These are phyloP conservation scores for Patiria miniata DNA, from an alignment of 35 echinoderm and acorn worm genomes.

Conservation along the genomic window DNA sequence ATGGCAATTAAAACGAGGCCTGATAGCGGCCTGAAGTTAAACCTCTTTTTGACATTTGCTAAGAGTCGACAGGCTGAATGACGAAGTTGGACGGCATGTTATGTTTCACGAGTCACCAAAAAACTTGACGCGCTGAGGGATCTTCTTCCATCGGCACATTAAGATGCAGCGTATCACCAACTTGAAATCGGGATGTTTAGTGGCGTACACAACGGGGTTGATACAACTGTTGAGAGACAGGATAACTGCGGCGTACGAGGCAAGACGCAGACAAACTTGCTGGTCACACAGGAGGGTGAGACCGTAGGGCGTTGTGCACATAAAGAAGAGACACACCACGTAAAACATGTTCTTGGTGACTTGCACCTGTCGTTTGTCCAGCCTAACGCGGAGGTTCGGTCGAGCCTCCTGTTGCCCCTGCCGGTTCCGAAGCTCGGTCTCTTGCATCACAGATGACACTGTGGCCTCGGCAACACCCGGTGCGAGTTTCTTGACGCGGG, in stretches of 20 bases:
- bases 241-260: conserved; percentile 65
- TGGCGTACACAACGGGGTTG: conserved; percentile 77
- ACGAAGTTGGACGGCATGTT: too few species aligned
- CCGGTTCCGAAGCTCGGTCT: not conserved
- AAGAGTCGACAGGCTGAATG: too few species aligned
- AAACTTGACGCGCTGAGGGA: conserved; percentile 19
- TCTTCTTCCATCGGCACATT: not conserved
- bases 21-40: too few species aligned
- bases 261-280: conserved; percentile 17
- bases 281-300: conserved; percentile 27
- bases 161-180: conserved; percentile 62
- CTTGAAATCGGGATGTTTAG: conserved; percentile 80
- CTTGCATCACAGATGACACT: not conserved
- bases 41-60: too few species aligned
- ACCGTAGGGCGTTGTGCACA: conserved; percentile 71
- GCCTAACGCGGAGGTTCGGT: not conserved
- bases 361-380: conserved; percentile 48
- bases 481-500: conserved; percentile 5
- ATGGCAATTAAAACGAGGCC: too few species aligned
- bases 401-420: not conserved
- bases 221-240: conserved; percentile 65
- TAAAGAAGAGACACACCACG: conserved; percentile 59
- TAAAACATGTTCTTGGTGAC: conserved; percentile 86
- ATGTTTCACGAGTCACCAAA: not conserved
- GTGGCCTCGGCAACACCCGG: not conserved